phyloP scores from a whole-genome alignment of 2,888 invertebrate genomes.

The Drosophila meridiana region DNA sequence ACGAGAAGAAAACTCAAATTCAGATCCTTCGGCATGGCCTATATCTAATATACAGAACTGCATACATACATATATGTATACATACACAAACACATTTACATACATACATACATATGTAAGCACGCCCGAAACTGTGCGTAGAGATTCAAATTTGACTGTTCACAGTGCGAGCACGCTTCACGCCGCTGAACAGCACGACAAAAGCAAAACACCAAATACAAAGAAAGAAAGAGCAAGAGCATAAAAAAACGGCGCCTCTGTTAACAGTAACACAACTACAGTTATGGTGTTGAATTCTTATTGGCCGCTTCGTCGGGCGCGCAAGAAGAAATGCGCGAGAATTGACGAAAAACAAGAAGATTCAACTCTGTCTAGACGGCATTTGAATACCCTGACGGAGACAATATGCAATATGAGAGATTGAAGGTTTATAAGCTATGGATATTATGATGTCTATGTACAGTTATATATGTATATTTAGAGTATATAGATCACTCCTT shows the following conservation, averaged over 20 bases:
- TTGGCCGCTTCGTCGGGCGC: conserved; percentile 35
- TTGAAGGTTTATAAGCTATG: background rate
- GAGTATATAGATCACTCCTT: background rate
- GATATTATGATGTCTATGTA: background rate
- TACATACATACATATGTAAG: conserved; percentile 8
- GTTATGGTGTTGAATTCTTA: conserved; percentile 60
- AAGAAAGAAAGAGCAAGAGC: background rate
- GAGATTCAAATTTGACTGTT: conserved; percentile 1
- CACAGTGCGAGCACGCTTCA: conserved; percentile 39
- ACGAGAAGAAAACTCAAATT: conserved; percentile 4
- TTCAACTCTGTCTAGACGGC: background rate
- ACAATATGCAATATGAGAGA: background rate
- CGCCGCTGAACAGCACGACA: conserved; percentile 29
- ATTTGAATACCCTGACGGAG: background rate
- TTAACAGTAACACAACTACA: conserved; percentile 35
- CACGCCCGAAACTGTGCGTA: background rate
- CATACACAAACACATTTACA: background rate
- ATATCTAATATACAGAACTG: background rate
- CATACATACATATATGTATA: too few species aligned
- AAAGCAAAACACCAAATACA: conserved; percentile 4
- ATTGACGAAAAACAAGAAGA: conserved; percentile 9
- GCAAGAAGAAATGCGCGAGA: conserved; percentile 13
- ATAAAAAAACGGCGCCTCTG: conserved; percentile 12
- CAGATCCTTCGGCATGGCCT: background rate
- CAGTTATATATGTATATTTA: too few species aligned